These are phyloP conservation scores for Apantesis nais DNA, from an alignment of 2,888 invertebrate genomes.

Conservation along the genomic window DNA sequence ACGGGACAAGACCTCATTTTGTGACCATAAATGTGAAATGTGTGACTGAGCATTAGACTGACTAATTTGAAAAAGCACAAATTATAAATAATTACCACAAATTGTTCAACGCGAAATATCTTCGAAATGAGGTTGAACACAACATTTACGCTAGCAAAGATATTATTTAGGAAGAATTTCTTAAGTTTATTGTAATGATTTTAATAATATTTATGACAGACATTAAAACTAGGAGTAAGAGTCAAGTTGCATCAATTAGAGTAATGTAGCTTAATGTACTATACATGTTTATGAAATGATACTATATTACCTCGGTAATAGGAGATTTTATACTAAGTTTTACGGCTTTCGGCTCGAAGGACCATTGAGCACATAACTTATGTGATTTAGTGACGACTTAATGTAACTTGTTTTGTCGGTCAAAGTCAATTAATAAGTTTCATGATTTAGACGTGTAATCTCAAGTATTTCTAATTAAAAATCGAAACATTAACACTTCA, in stretches of 20 bases:
- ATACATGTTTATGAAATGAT: neutral
- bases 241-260: neutral
- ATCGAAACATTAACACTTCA: no score
- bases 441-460: neutral
- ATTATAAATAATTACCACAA: constrained; percentile 41
- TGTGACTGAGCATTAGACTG: constrained; percentile 33
- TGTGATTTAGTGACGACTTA: neutral
- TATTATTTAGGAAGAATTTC: constrained; percentile 20
- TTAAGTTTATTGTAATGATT: constrained; percentile 3
- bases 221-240: constrained; percentile 9
- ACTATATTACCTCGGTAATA: neutral
- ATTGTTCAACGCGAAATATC: constrained; percentile 26
- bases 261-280: neutral
- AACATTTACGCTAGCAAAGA: constrained; percentile 22
- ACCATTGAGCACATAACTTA: neutral
- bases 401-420: neutral
- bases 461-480: neutral
- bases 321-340: neutral
- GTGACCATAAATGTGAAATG: constrained; percentile 29
- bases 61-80: constrained; percentile 37
- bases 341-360: neutral
- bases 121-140: constrained; percentile 28
- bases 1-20: constrained; percentile 35
- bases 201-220: neutral
- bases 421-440: neutral